phyloP scores from a whole-genome alignment of 2,113 vertebrate genomes.

The Trachemys scripta region DNA sequence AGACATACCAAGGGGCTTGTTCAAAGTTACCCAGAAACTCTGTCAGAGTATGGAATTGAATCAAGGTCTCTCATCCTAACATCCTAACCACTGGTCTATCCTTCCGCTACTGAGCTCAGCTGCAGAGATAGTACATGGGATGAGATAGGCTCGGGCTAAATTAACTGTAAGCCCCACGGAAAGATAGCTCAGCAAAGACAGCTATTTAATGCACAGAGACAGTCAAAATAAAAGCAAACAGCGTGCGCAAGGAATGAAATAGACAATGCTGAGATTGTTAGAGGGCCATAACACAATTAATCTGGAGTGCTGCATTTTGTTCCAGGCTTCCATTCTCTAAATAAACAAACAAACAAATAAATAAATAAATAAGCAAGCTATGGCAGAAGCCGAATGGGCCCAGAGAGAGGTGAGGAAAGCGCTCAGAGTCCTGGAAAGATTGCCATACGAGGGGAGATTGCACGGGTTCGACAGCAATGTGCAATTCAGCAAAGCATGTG shows the following conservation, averaged over 20 bases:
- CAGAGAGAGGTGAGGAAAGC: background rate
- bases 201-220: background rate
- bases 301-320: background rate
- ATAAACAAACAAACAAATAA: too few species aligned
- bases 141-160: background rate
- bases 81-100: background rate
- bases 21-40: background rate
- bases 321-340: background rate
- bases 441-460: background rate
- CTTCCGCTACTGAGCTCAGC: background rate
- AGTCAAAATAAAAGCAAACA: background rate
- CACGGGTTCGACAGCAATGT: background rate
- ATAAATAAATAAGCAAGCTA: background rate
- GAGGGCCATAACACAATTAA: background rate
- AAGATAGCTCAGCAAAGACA: background rate
- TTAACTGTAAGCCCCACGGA: background rate
- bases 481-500: background rate
- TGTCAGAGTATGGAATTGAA: background rate
- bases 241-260: background rate
- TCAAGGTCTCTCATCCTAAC: background rate
- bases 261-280: background rate
- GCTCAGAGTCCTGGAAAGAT: background rate
- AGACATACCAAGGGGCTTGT: background rate
- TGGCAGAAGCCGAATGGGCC: background rate
- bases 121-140: background rate